These are phyloP conservation scores for Apodemus agrarius DNA, from an alignment of 2,797 vertebrate genomes.

Conservation along the genomic window DNA sequence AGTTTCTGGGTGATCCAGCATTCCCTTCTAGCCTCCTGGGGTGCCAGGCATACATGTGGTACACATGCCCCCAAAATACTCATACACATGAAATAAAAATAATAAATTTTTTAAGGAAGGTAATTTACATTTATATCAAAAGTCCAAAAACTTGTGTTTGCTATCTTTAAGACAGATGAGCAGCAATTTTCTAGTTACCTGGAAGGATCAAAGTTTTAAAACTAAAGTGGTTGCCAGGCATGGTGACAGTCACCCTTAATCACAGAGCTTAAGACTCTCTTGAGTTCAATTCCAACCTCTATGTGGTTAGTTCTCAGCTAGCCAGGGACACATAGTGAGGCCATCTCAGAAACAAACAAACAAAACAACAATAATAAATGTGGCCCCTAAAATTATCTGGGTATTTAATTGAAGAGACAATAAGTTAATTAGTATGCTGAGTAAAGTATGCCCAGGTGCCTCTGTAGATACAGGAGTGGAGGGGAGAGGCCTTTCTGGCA, in stretches of 20 bases:
- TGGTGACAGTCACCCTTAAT: not conserved
- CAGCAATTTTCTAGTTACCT: slow-evolving; percentile 10
- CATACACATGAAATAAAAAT: not conserved
- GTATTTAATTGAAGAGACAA: not conserved
- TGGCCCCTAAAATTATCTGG: not conserved
- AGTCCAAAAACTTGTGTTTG: not conserved
- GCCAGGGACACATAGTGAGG: not conserved
- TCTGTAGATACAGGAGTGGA: not conserved
- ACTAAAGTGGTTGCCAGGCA: not conserved
- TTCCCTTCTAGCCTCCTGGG: not conserved
- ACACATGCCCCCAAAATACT: not conserved
- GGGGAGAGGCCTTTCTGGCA: not conserved
- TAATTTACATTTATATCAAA: slow-evolving; percentile 28
- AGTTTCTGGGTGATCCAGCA: not conserved
- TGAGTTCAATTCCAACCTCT: not conserved
- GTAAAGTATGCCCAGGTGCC: not conserved
- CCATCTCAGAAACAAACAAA: not conserved
- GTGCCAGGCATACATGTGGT: not conserved
- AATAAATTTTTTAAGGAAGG: not conserved
- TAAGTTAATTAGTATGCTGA: not conserved
- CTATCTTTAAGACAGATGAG: not conserved
- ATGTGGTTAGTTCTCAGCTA: not conserved
- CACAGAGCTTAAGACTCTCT: not conserved
- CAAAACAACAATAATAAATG: not conserved
- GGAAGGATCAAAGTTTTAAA: not conserved